Base-by-base conservation (phyloP, 1,140 invertebrate species). In the Drosophila virilis region DNA sequence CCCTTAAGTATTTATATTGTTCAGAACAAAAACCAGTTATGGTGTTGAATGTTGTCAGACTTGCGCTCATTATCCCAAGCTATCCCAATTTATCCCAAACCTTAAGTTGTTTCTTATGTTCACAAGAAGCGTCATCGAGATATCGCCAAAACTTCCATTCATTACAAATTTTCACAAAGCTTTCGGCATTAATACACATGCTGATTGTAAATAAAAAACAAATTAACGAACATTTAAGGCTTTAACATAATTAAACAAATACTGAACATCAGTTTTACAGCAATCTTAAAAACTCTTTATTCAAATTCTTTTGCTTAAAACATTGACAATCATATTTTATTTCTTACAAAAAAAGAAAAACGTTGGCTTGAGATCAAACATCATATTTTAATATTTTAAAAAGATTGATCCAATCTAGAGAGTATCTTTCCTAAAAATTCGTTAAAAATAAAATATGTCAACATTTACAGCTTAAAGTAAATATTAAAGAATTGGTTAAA, bases 51-150 rank as follows among this genome's bases (percentile, higher is more conserved):
- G 1, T 35, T 13, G 1, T 28, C 32, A 48, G 46, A 12, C 12
- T 48, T 28, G 5, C 22, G 22, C 22, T 28, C 22, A 28, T 28
- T 28, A 12, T 48, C 7, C 46, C 22, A 12, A 33, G 12, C 48
- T 2, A n/a, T 6, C 8, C 12, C 22, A 10, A 12, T 4, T 28
- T n/a, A 42, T 42, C 40, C 12, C 6, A 1, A 42, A 7, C 33
- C 17, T 33, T 54, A 54, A 54, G 33, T 37, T 54, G 51, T 37
- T 54, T 54, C 51, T 54, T 17, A 37, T 54, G 51, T 54, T 35
- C 32, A 10, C 32, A 10, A 35, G 32, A 35, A 52, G 35, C 32
- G 6, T 13, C 37, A 4, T 15, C 13, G 33, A 50, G 28, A 50
- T 50, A 50, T 32, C 28, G 22, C 22, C 12, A 32, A 50, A n/a